These are phyloP conservation scores for Bicyclus anynana DNA, from an alignment of 1,140 invertebrate species.

Conservation along the genomic window DNA sequence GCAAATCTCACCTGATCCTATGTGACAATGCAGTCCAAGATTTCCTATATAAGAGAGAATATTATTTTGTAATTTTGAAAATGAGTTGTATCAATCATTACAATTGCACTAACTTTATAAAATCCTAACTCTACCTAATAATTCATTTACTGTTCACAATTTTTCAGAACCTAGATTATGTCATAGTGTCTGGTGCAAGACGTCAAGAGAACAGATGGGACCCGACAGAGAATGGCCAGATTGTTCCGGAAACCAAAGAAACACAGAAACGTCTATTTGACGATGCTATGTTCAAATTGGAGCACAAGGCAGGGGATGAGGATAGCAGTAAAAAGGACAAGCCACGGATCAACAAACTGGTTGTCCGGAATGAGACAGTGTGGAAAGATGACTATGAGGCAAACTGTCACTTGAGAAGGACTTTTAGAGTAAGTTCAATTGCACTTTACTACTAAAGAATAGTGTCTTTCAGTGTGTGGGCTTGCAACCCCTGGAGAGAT, in stretches of 20 bases:
- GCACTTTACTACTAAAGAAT: too few relatives aligned
- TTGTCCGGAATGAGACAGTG: conserved; percentile 85
- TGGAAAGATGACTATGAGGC: conserved; percentile 95
- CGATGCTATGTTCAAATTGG: conserved; percentile 97
- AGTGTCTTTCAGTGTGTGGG: too few relatives aligned
- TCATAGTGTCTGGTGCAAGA: conserved; percentile 95
- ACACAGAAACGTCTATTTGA: conserved; percentile 91
- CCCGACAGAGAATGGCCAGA: conserved; percentile 96
- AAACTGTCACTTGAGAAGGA: conserved; percentile 88
- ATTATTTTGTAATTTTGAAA: too few relatives aligned
- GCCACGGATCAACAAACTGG: conserved; percentile 84
- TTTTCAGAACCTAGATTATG: conserved; percentile 96
- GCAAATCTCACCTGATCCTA: too few relatives aligned
- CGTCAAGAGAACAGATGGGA: conserved; percentile 99
- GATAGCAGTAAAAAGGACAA: conserved; percentile 83
- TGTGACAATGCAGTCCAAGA: too few relatives aligned
- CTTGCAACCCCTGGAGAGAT: too few relatives aligned
- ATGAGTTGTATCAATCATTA: too few relatives aligned
- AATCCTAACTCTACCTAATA: too few relatives aligned
- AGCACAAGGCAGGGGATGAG: conserved; percentile 92
- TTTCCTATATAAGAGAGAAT: too few relatives aligned
- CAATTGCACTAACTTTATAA: too few relatives aligned
- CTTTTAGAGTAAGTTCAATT: conserved; percentile 86
- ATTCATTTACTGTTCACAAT: not conserved
- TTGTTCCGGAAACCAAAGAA: conserved; percentile 93